phyloP scores from a whole-genome alignment of 2,888 invertebrate species.

The Nephrotoma guestfalica region DNA sequence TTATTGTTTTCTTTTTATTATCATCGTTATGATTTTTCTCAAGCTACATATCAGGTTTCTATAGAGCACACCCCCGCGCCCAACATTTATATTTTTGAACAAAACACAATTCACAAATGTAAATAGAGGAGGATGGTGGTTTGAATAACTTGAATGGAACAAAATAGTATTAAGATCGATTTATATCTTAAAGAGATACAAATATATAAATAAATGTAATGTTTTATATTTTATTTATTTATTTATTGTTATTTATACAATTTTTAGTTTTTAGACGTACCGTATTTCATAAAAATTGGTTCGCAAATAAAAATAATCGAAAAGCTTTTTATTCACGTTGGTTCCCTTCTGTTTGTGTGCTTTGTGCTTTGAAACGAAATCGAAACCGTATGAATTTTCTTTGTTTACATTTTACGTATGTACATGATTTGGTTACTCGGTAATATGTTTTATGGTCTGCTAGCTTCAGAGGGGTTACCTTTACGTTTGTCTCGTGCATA shows the following conservation, averaged over 20 bases:
- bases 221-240: background rate
- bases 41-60: background rate
- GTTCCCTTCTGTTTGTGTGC: background rate
- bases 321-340: background rate
- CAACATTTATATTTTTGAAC: background rate
- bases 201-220: background rate
- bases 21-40: background rate
- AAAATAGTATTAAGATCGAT: background rate
- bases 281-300: background rate
- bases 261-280: background rate
- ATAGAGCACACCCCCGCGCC: background rate
- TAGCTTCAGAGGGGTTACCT: too few species aligned
- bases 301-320: background rate
- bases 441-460: background rate
- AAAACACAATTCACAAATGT: background rate
- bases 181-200: background rate
- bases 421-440: background rate
- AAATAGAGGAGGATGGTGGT: background rate
- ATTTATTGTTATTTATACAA: background rate
- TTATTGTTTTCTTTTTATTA: background rate
- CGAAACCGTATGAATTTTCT: background rate
- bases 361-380: background rate
- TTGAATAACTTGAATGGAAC: background rate
- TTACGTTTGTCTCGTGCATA: too few species aligned
- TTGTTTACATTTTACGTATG: background rate